A percentile compares a stretch with the other conserved stretches of the same genome.
Conservation (phyloP, 2,113 vertebrate species). For the Callospermophilus lateralis region DNA sequence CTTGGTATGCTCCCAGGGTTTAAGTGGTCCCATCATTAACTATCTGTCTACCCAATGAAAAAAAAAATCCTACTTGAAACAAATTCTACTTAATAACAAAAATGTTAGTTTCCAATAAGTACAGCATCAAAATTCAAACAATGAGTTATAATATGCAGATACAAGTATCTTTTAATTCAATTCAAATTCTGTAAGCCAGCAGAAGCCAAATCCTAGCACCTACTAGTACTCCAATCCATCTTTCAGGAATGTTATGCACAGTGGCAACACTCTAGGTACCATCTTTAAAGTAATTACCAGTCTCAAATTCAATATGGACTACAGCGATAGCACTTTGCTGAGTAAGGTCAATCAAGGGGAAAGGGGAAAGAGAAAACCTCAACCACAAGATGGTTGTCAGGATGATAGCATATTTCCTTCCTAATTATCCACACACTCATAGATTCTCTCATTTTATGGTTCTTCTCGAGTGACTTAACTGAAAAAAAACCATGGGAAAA, state of each 20-base stretch:
- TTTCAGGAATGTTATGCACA: not conserved
- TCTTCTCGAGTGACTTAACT: not conserved
- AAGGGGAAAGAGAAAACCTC: not conserved
- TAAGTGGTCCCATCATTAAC: not conserved
- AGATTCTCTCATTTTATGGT: not conserved
- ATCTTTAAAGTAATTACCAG: not conserved
- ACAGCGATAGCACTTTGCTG: not conserved
- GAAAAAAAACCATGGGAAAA: not conserved
- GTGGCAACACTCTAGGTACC: not conserved
- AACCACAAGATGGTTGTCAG: not conserved
- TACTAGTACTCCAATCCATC: not conserved
- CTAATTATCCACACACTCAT: not conserved
- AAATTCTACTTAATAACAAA: conserved; percentile 45
- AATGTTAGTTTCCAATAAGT: not conserved
- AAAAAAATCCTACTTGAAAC: not conserved
- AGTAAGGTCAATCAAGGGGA: not conserved
- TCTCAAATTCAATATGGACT: not conserved
- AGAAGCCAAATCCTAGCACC: conserved; percentile 14
- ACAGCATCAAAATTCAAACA: not conserved
- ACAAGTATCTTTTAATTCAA: not conserved
- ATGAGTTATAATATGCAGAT: conserved; percentile 34
- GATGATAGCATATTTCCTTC: not conserved
- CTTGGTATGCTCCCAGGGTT: not conserved
- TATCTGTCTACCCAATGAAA: not conserved
- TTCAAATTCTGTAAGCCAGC: not conserved